These are phyloP conservation scores for Apamea epomidion DNA, from an alignment of 2,888 invertebrate species.

Conservation along the genomic window DNA sequence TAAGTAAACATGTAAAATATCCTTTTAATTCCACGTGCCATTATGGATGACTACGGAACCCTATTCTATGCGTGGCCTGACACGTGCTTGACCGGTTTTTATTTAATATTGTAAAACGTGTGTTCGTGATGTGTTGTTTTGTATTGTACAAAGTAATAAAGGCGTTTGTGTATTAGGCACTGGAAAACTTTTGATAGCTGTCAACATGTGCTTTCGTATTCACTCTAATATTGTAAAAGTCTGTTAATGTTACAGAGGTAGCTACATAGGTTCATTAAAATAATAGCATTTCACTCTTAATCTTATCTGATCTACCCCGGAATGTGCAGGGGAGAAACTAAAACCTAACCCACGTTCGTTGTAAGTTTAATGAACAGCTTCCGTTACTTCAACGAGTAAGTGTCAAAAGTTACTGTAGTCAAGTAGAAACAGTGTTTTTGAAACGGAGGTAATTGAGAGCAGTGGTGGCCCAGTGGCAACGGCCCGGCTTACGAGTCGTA, in stretches of 20 bases:
- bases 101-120: no score
- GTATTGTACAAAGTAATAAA: not conserved
- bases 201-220: not conserved
- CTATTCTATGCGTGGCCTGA: no score
- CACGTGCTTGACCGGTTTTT: no score
- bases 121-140: no score
- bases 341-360: slow-evolving; percentile 9
- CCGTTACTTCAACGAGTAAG: not conserved
- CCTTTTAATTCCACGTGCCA: no score
- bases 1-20: no score
- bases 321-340: not conserved
- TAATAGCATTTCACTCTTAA: not conserved
- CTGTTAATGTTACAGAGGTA: not conserved
- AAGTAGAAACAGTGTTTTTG: not conserved
- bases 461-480: no score
- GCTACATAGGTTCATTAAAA: not conserved
- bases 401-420: slow-evolving; percentile 12
- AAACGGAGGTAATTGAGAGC: not conserved
- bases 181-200: not conserved
- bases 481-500: no score
- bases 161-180: no score
- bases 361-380: slow-evolving; percentile 31
- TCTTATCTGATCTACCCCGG: not conserved
- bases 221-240: slow-evolving; percentile 15
- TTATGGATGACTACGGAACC: no score